Conservation (phyloP, 2,888 invertebrate species). For the Parnassius smintheus region DNA sequence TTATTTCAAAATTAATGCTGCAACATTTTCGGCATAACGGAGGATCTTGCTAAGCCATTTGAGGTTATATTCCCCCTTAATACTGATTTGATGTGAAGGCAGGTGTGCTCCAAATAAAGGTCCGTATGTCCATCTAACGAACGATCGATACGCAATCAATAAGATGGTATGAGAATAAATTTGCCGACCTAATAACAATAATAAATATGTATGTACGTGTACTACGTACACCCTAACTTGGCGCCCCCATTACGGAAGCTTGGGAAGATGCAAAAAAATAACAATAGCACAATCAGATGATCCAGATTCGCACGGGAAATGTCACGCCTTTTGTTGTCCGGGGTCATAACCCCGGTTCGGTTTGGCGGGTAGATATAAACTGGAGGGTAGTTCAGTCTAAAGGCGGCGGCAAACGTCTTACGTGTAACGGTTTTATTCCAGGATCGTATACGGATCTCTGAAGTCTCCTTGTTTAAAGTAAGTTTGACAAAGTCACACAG, state of each 20-base stretch:
- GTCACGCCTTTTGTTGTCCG: slow-evolving; percentile 38
- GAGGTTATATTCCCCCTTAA: too few relatives aligned
- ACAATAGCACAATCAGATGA: slow-evolving; percentile 67
- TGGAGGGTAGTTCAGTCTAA: too few relatives aligned
- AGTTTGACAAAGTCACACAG: too few relatives aligned
- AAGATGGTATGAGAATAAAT: slow-evolving; percentile 15
- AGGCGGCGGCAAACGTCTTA: too few relatives aligned
- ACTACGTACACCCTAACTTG: neutral
- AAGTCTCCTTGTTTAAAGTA: too few relatives aligned
- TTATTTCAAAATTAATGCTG: too few relatives aligned
- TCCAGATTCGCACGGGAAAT: slow-evolving; percentile 69
- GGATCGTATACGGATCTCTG: too few relatives aligned
- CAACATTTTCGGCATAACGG: too few relatives aligned
- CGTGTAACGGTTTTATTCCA: too few relatives aligned
- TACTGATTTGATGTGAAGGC: neutral
- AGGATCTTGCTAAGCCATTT: too few relatives aligned
- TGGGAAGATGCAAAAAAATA: slow-evolving; percentile 52
- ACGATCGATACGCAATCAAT: slow-evolving; percentile 21
- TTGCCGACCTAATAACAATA: slow-evolving; percentile 21
- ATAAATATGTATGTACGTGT: slow-evolving; percentile 22
- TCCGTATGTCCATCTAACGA: slow-evolving; percentile 30
- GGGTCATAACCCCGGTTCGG: slow-evolving; percentile 53
- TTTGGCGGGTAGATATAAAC: too few relatives aligned
- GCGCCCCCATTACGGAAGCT: slow-evolving; percentile 45
- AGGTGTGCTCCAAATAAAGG: neutral